A percentile compares a stretch with the other conserved stretches of the same genome.
These are phyloP conservation scores for Tenrec ecaudatus DNA, from an alignment of 2,113 vertebrate species.

Conservation along the genomic window DNA sequence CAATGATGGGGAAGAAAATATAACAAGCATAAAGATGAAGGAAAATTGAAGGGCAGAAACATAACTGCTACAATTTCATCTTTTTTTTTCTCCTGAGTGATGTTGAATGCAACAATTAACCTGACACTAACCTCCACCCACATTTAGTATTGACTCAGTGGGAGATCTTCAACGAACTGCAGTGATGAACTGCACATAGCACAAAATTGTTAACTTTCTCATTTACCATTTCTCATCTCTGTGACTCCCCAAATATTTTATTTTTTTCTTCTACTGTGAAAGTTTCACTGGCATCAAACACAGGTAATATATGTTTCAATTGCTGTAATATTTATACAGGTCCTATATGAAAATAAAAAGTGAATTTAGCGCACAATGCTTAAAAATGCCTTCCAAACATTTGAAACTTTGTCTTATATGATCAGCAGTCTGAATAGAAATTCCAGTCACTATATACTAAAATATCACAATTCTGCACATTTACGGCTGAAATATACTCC, in stretches of 20 bases:
- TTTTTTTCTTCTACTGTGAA: constrained; percentile 31
- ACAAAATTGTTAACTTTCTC: constrained; percentile 63
- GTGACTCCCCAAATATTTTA: constrained; percentile 63
- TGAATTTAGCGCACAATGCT: background rate
- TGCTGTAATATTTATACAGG: background rate
- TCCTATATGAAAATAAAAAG: background rate
- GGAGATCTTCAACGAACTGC: constrained; percentile 28
- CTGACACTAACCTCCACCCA: constrained; percentile 64
- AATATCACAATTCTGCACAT: background rate
- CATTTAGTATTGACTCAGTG: constrained; percentile 51
- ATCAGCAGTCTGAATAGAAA: constrained; percentile 7
- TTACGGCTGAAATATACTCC: background rate
- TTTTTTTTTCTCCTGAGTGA: constrained; percentile 63
- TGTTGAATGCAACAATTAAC: constrained; percentile 78
- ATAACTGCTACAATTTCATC: constrained; percentile 63
- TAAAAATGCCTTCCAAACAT: background rate
- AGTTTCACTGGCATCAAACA: background rate
- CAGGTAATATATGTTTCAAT: background rate
- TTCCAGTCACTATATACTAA: background rate
- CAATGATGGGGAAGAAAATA: constrained; percentile 52
- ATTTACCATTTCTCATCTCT: constrained; percentile 46
- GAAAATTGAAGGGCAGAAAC: constrained; percentile 52
- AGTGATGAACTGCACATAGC: constrained; percentile 46
- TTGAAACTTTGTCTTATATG: background rate
- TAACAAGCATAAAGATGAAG: constrained; percentile 46